These are phyloP conservation scores for Macrosoma leucophasiata DNA, from an alignment of 2,888 invertebrate species.

Conservation along the genomic window DNA sequence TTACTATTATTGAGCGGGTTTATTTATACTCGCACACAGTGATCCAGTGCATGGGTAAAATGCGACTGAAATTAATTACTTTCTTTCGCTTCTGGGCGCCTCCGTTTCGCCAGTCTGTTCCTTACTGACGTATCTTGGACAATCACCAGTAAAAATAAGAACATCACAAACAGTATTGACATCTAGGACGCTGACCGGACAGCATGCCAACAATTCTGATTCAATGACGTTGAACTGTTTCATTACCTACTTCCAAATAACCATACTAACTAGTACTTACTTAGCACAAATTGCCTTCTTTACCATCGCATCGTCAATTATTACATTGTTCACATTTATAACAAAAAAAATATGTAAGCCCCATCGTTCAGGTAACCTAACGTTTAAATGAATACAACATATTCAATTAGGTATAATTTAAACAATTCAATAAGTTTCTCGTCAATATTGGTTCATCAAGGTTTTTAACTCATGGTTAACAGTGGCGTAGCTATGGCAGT, in stretches of 20 bases:
- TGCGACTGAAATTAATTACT: conserved; percentile 64
- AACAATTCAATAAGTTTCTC: too few relatives aligned
- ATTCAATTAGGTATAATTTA: too few relatives aligned
- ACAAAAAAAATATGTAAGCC: too few relatives aligned
- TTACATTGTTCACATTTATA: too few relatives aligned
- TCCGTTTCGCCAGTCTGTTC: conserved; percentile 38
- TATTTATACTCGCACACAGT: conserved; percentile 59
- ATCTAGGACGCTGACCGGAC: conserved; percentile 64
- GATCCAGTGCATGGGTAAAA: conserved; percentile 47
- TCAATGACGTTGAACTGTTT: conserved; percentile 26
- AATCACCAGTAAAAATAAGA: conserved; percentile 68
- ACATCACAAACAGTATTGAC: conserved; percentile 58
- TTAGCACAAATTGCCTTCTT: too few relatives aligned
- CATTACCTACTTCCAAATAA: conserved; percentile 11
- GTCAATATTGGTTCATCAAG: too few relatives aligned
- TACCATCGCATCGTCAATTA: too few relatives aligned
- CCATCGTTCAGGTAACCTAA: too few relatives aligned
- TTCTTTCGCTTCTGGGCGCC: conserved; percentile 49
- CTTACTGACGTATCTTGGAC: conserved; percentile 63
- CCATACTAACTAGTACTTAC: conserved; percentile 2
- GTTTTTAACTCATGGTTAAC: too few relatives aligned
- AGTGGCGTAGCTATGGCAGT: too few relatives aligned
- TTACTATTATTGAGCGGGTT: conserved; percentile 31
- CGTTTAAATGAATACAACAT: too few relatives aligned
- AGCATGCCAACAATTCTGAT: conserved; percentile 57